Conservation (phyloP, 2,888 invertebrate species). For the Drosophila melanocephala region DNA sequence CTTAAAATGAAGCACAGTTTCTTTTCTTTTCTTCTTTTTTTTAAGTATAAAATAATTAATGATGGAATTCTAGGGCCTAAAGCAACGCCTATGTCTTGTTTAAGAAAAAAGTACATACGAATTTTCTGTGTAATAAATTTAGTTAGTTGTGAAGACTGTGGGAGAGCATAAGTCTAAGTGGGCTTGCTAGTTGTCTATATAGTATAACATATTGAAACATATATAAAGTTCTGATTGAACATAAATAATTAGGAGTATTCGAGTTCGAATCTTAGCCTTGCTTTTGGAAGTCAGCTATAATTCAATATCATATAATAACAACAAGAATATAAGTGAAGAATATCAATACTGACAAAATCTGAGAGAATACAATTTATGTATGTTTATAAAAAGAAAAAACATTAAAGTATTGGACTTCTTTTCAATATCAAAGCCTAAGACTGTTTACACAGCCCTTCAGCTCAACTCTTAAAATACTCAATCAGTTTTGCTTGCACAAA, state of each 20-base stretch:
- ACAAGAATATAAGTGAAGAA: neutral
- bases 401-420: neutral
- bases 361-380: too few species aligned
- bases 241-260: neutral
- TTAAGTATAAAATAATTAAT: slow-evolving; percentile 52
- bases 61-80: slow-evolving; percentile 36
- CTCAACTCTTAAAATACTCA: neutral
- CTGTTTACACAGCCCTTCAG: slow-evolving; percentile 4
- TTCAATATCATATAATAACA: neutral
- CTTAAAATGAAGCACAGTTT: slow-evolving; percentile 28
- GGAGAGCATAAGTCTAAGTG: neutral
- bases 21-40: neutral
- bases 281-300: neutral
- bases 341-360: neutral
- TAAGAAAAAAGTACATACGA: neutral
- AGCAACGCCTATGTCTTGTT: slow-evolving; percentile 44
- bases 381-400: neutral
- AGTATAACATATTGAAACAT: neutral
- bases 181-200: neutral
- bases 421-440: neutral
- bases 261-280: neutral
- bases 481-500: slow-evolving; percentile 7
- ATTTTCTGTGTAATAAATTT: slow-evolving; percentile 26
- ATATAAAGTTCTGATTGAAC: neutral
- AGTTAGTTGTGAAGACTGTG: slow-evolving; percentile 13